A percentile compares a stretch with the other conserved stretches of the same genome.
phyloP scores from a whole-genome alignment of 2,797 vertebrate species.

The Myotis vivesi region DNA sequence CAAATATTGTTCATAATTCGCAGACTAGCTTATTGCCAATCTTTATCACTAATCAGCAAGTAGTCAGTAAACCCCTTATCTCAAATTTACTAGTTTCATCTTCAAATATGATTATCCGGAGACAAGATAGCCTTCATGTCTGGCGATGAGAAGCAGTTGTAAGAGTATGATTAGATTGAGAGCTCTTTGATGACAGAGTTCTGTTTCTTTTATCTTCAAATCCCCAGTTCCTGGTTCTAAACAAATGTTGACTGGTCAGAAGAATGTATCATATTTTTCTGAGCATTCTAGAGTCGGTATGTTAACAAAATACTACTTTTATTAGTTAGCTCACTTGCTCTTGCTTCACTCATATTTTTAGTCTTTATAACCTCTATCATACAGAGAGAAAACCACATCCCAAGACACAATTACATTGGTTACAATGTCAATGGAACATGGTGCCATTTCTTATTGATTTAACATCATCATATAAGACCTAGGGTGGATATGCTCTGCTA shows the following conservation, averaged over 20 bases:
- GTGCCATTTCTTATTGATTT: not conserved
- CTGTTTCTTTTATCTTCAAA: not conserved
- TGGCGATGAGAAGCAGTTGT: not conserved
- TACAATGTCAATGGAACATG: not conserved
- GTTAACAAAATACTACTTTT: constrained; percentile 17
- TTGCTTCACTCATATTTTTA: constrained; percentile 5
- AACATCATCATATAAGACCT: not conserved
- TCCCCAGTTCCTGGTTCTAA: not conserved
- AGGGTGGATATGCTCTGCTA: not conserved
- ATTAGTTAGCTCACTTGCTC: not conserved
- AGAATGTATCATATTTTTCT: not conserved
- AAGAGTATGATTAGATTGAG: not conserved
- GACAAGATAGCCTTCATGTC: not conserved
- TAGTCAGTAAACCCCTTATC: not conserved
- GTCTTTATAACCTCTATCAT: not conserved
- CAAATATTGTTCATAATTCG: not conserved
- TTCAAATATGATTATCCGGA: constrained; percentile 29
- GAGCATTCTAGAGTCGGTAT: not conserved
- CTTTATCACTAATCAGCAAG: not conserved
- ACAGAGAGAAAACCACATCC: not conserved
- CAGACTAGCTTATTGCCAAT: not conserved
- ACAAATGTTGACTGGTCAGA: not conserved
- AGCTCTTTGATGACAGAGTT: not conserved
- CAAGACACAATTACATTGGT: not conserved
- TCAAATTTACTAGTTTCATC: not conserved